Base-by-base conservation (phyloP, 2,113 vertebrate genomes). In the Bothrops jararaca region DNA sequence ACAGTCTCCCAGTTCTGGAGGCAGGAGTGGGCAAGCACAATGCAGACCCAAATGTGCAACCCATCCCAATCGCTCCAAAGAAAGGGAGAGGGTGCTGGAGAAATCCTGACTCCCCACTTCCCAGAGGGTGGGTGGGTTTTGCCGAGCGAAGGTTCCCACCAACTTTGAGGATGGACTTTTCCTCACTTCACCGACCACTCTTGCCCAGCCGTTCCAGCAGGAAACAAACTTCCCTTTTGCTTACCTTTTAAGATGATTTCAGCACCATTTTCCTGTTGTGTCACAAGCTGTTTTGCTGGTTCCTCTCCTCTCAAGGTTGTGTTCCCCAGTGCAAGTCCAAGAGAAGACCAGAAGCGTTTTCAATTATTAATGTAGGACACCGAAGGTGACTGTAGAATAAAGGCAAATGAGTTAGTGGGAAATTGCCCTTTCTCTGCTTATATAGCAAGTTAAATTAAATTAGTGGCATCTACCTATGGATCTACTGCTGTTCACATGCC, bases 211-310 rank as follows among this genome's bases (percentile, higher is more conserved):
- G 50, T 54, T 74, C 74, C 86, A 89, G 20, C 13, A 45, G n/a
- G 1, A 53, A 29, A 5, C 15, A n/a, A 3, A 45, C n/a, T 57
- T 1, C 15, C 52, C 3, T 58, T 42, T 10, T 3, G 95, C 96
- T 97, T 97, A 97, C 96, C 96, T 92, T 94, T 96, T 94, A 52
- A 96, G 64, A 93, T 95, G 94, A 96, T 74, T 94, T 96, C 95
- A 96, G 90, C 94, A 54, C 56, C 87, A 64, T 91, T 57, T 85
- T 60, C 42, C 94, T 95, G 95, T 96, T 92, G 94, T 95, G 93
- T 93, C 92, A 93, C 92, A 93, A 91, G 42, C 34, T 39, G 15
- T 64, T 95, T 94, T 10, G 94, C 90, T 91, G 95, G 95, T 93
- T 15, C 18, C 95, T 96, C 95, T 95, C 95, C 93, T 95, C 95